These are phyloP conservation scores for Coelopa pilipes DNA, from an alignment of 2,888 invertebrate species.

Conservation along the genomic window DNA sequence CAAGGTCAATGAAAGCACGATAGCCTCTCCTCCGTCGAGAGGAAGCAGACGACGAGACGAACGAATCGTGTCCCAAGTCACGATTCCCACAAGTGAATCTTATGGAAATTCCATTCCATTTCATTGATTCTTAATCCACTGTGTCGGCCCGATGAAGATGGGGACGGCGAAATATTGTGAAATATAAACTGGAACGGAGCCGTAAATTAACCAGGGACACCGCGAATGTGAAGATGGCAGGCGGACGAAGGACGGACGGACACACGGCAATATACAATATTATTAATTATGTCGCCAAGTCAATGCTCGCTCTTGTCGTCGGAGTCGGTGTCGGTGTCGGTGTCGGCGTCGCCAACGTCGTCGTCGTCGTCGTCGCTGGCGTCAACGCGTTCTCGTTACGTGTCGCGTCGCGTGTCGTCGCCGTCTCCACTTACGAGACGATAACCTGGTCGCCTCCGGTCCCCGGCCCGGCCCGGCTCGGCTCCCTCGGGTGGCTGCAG, in stretches of 20 bases:
- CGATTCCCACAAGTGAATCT: not conserved
- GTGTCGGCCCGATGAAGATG: no score
- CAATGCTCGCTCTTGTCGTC: conserved; percentile 5
- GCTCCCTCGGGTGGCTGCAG: not conserved
- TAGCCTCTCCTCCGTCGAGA: no score
- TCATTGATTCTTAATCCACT: no score
- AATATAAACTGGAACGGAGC: no score
- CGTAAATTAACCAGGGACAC: not conserved
- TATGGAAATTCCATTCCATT: no score
- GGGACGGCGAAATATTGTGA: not conserved
- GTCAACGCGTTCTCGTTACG: no score
- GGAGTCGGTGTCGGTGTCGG: not conserved
- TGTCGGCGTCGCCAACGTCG: not conserved
- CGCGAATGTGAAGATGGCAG: not conserved
- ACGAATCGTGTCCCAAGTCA: not conserved
- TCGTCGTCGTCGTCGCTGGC: not conserved
- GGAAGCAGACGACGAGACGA: no score
- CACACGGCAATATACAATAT: not conserved
- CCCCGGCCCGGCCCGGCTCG: no score
- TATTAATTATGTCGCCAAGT: conserved; percentile 18
- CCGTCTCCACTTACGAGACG: not conserved
- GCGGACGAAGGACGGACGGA: no score
- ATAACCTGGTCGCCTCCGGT: not conserved
- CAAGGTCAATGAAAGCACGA: no score
- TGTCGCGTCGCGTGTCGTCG: not conserved